These are phyloP conservation scores for Rhodeus uyekii DNA, from an alignment of 2,797 vertebrate species.

Conservation along the genomic window DNA sequence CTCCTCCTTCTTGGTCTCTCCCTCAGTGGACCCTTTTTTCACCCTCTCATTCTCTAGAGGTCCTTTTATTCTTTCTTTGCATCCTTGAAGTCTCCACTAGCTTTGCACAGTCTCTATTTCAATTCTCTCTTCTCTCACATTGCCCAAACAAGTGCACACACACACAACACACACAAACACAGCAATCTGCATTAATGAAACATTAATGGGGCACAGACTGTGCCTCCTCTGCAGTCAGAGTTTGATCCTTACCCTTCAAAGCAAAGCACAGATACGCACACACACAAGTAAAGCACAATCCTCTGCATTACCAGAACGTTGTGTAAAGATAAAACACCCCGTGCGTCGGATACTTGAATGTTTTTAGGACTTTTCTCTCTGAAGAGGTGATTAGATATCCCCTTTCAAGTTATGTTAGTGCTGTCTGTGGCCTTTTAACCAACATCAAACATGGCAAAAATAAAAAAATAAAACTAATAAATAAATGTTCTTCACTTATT, in stretches of 20 bases:
- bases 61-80: constrained; percentile 42
- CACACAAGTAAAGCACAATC: constrained; percentile 5
- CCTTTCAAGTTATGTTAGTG: constrained; percentile 22
- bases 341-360: not conserved
- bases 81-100: constrained; percentile 44
- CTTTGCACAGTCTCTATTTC: constrained; percentile 4
- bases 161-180: constrained; percentile 4
- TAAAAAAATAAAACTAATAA: not conserved
- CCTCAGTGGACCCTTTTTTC: constrained; percentile 28
- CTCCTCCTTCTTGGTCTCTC: constrained; percentile 18
- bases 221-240: constrained; percentile 41
- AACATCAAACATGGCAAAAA: constrained; percentile 35
- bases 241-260: constrained; percentile 49
- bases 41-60: constrained; percentile 25
- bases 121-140: not conserved
- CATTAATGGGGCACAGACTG: constrained; percentile 46
- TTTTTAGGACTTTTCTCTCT: constrained; percentile 36
- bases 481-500: constrained; percentile 5
- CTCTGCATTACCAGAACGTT: constrained; percentile 30
- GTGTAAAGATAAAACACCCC: constrained; percentile 33
- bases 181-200: constrained; percentile 40
- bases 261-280: constrained; percentile 33
- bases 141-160: not conserved
- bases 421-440: constrained; percentile 1
- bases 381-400: constrained; percentile 43